Percentiles rank a stretch among this genome's conserved stretches.
Evolutionary conservation across 2,888 invertebrate species (phyloP).

Genomic region (Spicauda simplicius): DNA sequence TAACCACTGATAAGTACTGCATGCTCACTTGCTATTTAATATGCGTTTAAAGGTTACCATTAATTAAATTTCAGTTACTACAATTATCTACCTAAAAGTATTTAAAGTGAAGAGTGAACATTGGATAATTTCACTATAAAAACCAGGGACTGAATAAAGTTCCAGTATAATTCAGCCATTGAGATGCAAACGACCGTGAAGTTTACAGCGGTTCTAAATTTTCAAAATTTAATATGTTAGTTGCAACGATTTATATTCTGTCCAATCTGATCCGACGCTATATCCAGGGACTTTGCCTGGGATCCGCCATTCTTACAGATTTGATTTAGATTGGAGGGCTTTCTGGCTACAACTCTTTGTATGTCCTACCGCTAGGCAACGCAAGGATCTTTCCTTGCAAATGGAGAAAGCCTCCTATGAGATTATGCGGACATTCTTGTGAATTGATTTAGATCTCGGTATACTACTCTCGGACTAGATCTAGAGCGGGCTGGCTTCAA

Average conservation of each 20-base stretch:
- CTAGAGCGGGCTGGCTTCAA: too few species aligned
- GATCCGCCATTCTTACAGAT: background rate
- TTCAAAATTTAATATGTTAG: slow-evolving; percentile 2
- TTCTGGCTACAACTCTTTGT: too few species aligned
- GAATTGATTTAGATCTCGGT: too few species aligned
- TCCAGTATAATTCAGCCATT: background rate
- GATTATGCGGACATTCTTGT: too few species aligned
- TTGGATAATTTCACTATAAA: background rate
- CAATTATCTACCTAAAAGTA: background rate
- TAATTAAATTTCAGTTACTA: too few species aligned
- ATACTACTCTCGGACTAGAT: too few species aligned
- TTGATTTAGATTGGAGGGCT: background rate
- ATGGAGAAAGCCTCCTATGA: too few species aligned
- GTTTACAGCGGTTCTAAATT: slow-evolving; percentile 2
- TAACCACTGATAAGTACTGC: too few species aligned
- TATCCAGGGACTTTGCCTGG: background rate
- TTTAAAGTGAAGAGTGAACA: background rate
- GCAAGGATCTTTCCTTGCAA: too few species aligned
- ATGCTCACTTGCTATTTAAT: too few species aligned
- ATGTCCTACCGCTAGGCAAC: too few species aligned
- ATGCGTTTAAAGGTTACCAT: too few species aligned
- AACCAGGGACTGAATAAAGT: background rate
- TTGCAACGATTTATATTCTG: slow-evolving; percentile 1
- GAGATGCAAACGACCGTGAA: background rate
- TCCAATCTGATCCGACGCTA: background rate